Evolutionary conservation across 2,888 invertebrate genomes (phyloP), one percentile per base, ranked within the genome.

Genomic region (Deilephila elpenor): DNA sequence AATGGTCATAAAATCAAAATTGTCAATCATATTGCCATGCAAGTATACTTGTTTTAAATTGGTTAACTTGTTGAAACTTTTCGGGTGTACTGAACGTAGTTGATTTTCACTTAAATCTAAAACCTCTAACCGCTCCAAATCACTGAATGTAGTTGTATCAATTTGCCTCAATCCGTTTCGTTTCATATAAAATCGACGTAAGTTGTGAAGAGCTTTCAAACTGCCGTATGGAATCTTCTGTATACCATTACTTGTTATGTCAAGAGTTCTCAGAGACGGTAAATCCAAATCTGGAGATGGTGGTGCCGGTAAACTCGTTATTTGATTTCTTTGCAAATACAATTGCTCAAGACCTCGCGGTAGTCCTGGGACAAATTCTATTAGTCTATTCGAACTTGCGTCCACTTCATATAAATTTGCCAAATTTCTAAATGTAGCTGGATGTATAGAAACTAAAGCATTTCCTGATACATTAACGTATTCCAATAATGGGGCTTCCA

Each of bases 401-500:
- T 98, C 98, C 37, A 98, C 90, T 88, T 97, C 97, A 80, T 97
- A 98, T 0, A 98, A 93, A 77, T 96, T 96, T 71, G 96, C 95
- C 72, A 98, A 89, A 82, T 97, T 97, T 75, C 96, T 94, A 80
- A 98, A 97, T 0, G 97, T 97, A 32, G 97, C 96, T 2, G 97
- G 96, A 89, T 97, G 97, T 73, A 98, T 87, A 0, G 95, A 94
- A 11, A 96, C 94, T 32, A 98, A 88, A 20, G 96, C 95, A 85
- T 98, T 98, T 20, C 96, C 94, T 0, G 98, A 98, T 72, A 98
- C 94, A 87, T 98, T 98, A 2, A 98, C 92, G 75, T 97, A 96
- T 87, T 98, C 98, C 73, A 98, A 87, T 72, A 96, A 94, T 0
- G 97, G 96, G 0, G 96, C 96, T 78, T 96, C 96, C 72, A 97